Evolutionary conservation across 2,888 invertebrate genomes (phyloP).

Genomic region (Melinopterus prodromus): DNA sequence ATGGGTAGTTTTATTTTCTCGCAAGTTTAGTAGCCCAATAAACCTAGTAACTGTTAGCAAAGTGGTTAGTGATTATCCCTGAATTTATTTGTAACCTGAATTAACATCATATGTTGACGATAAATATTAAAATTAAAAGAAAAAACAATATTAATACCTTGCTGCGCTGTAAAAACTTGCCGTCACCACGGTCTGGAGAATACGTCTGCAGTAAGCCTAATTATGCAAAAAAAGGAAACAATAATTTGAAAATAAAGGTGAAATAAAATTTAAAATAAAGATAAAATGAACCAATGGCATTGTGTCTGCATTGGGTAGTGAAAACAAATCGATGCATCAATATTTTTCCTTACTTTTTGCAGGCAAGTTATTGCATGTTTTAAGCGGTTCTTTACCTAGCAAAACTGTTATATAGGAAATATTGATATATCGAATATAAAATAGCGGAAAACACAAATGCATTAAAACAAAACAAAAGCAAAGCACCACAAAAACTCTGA

Average conservation of each 20-base stretch:
- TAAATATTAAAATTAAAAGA: constrained; percentile 39
- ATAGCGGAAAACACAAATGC: too few species aligned
- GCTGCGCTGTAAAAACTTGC: constrained; percentile 56
- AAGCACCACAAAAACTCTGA: constrained; percentile 32
- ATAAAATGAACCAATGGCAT: constrained; percentile 36
- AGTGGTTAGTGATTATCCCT: too few species aligned
- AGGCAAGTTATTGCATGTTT: too few species aligned
- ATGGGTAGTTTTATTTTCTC: too few species aligned
- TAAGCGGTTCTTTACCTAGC: too few species aligned
- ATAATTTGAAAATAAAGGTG: constrained; percentile 46
- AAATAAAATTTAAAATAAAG: constrained; percentile 41
- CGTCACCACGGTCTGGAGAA: constrained; percentile 57
- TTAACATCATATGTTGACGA: constrained; percentile 24
- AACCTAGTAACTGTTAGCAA: too few species aligned
- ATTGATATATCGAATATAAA: too few species aligned
- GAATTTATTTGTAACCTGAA: too few species aligned
- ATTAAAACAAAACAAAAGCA: constrained; percentile 4
- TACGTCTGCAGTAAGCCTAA: constrained; percentile 58
- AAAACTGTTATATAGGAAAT: too few species aligned
- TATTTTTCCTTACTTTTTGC: too few species aligned
- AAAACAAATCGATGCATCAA: too few species aligned
- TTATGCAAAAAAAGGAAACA: constrained; percentile 44
- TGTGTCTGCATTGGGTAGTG: neutral
- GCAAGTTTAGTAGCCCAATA: too few species aligned
- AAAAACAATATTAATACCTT: constrained; percentile 52